Evolutionary conservation across 1,140 invertebrate species (phyloP).

Genomic region (Drosophila mojavensis): DNA sequence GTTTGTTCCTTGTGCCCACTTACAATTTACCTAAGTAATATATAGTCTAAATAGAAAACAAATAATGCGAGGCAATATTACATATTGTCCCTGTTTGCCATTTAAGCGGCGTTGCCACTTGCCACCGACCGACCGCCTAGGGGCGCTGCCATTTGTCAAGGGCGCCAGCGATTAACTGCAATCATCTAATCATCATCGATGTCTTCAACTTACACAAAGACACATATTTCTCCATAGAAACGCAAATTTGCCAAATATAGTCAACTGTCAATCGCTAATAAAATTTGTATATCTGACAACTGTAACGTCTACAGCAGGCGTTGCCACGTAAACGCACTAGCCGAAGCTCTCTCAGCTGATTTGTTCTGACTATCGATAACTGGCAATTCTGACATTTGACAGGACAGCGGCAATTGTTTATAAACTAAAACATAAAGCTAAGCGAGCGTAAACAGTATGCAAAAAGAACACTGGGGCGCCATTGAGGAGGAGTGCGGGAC

Average conservation of each 20-base stretch:
- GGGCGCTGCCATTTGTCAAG: constrained; percentile 22
- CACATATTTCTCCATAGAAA: neutral
- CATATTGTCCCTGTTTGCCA: constrained; percentile 45
- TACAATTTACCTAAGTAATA: constrained; percentile 36
- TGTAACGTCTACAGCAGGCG: constrained; percentile 31
- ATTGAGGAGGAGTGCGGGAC: constrained; percentile 41
- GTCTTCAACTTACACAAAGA: constrained; percentile 3
- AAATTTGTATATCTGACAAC: neutral
- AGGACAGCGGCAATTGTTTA: constrained; percentile 22
- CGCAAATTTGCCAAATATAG: neutral
- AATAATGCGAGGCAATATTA: constrained; percentile 46
- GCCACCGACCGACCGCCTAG: constrained; percentile 3
- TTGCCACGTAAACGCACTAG: constrained; percentile 28
- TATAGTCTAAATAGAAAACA: constrained; percentile 40
- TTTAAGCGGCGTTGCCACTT: constrained; percentile 32
- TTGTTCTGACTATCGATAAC: neutral
- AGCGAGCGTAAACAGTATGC: constrained; percentile 28
- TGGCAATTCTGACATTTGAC: neutral
- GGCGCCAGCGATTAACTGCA: neutral
- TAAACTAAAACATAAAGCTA: constrained; percentile 8
- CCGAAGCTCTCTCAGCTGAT: neutral
- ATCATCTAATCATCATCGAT: neutral
- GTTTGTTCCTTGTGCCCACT: constrained; percentile 15
- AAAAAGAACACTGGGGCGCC: constrained; percentile 63
- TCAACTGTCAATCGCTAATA: neutral